Conservation (phyloP, 1,140 invertebrate genomes). For the Diachasma alloeum region DNA sequence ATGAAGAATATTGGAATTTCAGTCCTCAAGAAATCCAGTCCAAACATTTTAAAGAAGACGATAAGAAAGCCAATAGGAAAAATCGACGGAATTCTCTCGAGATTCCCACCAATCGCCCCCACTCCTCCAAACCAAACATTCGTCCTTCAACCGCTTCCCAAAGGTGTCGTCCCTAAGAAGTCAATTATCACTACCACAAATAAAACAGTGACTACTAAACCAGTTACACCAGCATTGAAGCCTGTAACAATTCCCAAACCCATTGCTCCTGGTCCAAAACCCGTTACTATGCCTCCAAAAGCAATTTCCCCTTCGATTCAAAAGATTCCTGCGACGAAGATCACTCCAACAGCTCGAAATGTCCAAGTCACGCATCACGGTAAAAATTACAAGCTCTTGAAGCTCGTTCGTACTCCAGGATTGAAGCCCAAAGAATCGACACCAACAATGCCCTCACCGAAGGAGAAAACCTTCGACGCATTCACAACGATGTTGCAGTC, state of each 20-base stretch:
- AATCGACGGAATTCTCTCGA: background rate
- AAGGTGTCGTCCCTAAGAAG: background rate
- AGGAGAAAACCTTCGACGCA: conserved; percentile 45
- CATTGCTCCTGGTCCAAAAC: background rate
- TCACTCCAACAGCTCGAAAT: background rate
- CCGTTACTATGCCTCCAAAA: background rate
- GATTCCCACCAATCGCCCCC: background rate
- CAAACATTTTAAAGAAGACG: conserved; percentile 50
- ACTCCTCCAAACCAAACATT: background rate
- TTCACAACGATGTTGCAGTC: conserved; percentile 52
- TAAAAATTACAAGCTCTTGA: conserved; percentile 43
- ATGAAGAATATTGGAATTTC: conserved; percentile 42
- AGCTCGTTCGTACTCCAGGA: conserved; percentile 29
- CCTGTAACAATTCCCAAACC: background rate
- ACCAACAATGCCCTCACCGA: conserved; percentile 13
- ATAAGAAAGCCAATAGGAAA: background rate
- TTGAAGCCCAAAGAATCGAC: conserved; percentile 36
- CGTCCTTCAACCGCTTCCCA: background rate
- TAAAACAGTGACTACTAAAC: background rate
- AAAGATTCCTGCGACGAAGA: background rate
- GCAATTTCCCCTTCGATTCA: background rate
- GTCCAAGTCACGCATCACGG: background rate
- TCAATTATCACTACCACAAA: background rate
- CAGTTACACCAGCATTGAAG: background rate
- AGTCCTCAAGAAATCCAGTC: conserved; percentile 48